phyloP scores from a whole-genome alignment of 2,888 invertebrate species.

The Tinea trinotella region DNA sequence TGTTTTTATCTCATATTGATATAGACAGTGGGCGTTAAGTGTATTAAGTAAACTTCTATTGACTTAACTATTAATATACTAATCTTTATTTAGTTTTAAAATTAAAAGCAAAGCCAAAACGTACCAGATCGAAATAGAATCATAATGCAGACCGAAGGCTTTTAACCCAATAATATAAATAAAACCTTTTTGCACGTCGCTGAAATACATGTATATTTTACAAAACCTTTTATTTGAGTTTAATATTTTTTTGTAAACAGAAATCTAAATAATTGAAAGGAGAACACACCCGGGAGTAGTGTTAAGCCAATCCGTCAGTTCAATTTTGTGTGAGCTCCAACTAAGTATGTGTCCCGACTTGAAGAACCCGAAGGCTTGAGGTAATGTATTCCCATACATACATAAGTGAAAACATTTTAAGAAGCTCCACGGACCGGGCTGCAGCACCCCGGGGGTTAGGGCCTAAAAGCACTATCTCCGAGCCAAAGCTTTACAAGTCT shows the following conservation, averaged over 20 bases:
- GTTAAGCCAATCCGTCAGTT: conserved; percentile 62
- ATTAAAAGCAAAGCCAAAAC: neutral
- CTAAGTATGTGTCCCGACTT: conserved; percentile 49
- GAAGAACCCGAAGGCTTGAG: conserved; percentile 62
- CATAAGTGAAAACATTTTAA: conserved; percentile 73
- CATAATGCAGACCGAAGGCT: neutral
- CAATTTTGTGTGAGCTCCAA: conserved; percentile 59
- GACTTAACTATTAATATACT: neutral
- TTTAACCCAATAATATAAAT: neutral
- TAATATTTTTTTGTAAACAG: neutral
- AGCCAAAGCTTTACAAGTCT: conserved; percentile 73
- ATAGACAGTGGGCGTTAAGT: neutral
- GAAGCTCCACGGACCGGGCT: conserved; percentile 68
- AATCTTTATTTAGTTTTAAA: neutral
- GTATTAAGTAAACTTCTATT: neutral
- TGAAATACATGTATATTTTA: conserved; percentile 8
- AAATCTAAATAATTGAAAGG: conserved; percentile 51
- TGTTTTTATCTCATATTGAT: neutral
- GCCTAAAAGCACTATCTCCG: conserved; percentile 73
- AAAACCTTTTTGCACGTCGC: conserved; percentile 8
- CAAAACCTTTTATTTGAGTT: conserved; percentile 5
- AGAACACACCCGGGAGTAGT: conserved; percentile 45
- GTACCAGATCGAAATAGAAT: neutral
- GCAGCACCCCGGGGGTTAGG: conserved; percentile 71
- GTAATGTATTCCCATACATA: conserved; percentile 72